phyloP scores from a whole-genome alignment of 1,140 invertebrate genomes.

The Helicoverpa armigera region DNA sequence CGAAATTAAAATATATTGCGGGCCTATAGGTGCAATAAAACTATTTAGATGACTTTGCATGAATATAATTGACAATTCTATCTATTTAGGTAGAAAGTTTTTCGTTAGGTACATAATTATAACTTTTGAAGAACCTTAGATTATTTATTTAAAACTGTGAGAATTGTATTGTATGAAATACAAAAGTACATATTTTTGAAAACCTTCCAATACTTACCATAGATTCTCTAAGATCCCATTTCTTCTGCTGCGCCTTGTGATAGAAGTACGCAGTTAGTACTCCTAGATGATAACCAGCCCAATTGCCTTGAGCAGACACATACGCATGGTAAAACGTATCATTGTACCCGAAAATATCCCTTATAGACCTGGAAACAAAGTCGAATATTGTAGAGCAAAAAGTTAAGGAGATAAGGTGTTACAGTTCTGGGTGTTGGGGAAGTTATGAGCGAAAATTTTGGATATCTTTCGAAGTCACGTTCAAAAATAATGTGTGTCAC shows the following conservation, averaged over 20 bases:
- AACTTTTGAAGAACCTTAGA: no score
- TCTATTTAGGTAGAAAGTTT: no score
- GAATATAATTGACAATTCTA: no score
- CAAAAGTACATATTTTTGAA: no score
- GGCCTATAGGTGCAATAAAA: no score
- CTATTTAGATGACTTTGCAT: no score
- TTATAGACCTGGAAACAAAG: conserved; percentile 72
- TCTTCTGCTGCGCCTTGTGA: conserved; percentile 74
- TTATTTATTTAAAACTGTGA: no score
- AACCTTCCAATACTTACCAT: conserved; percentile 74
- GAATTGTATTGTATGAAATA: no score
- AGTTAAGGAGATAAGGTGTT: neutral
- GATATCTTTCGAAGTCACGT: conserved; percentile 31
- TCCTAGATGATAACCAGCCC: conserved; percentile 81
- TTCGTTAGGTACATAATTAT: no score
- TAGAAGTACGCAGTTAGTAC: conserved; percentile 81
- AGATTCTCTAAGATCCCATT: conserved; percentile 78
- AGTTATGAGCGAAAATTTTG: conserved; percentile 28
- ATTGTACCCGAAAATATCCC: conserved; percentile 81
- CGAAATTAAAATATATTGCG: no score
- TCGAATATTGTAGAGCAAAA: neutral
- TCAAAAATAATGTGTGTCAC: conserved; percentile 32
- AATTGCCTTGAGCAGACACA: conserved; percentile 82
- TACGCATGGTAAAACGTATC: conserved; percentile 82
- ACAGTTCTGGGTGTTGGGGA: neutral